These are phyloP conservation scores for Salvelinus namaycush DNA, from an alignment of 2,113 vertebrate species.

Conservation along the genomic window DNA sequence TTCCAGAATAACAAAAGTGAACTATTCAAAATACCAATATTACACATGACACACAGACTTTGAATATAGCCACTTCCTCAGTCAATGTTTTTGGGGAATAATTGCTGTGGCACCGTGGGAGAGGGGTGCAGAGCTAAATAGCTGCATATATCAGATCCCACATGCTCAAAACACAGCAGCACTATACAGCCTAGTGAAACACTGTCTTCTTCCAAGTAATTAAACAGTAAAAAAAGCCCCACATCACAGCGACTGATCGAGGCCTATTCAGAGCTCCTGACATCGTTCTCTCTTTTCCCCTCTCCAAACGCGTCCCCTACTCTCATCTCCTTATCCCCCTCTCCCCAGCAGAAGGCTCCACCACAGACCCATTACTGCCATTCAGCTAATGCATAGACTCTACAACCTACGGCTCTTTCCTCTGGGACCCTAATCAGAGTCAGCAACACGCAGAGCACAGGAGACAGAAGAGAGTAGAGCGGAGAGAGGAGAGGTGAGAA, in stretches of 20 bases:
- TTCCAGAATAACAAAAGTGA: no score
- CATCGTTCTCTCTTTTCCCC: not conserved
- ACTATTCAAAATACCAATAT: no score
- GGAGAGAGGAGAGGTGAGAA: no score
- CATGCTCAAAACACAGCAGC: slow-evolving; percentile 4
- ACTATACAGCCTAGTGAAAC: slow-evolving; percentile 29
- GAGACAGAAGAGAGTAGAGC: not conserved
- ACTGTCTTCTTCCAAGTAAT: slow-evolving; percentile 35
- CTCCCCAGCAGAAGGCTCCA: slow-evolving; percentile 11
- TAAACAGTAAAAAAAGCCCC: slow-evolving; percentile 20
- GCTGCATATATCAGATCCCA: slow-evolving; percentile 37
- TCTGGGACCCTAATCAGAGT: slow-evolving; percentile 15
- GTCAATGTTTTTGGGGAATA: slow-evolving; percentile 15
- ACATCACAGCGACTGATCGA: slow-evolving; percentile 26
- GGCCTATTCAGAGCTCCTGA: not conserved
- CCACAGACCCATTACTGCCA: slow-evolving; percentile 20
- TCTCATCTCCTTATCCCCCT: not conserved
- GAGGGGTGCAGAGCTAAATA: slow-evolving; percentile 18
- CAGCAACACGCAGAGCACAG: not conserved
- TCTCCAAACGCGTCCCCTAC: slow-evolving; percentile 22
- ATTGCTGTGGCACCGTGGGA: slow-evolving; percentile 26
- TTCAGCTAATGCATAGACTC: slow-evolving; percentile 26
- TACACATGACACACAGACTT: no score
- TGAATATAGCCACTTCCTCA: not conserved
- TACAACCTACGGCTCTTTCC: slow-evolving; percentile 18